Conservation (phyloP, 2,797 vertebrate genomes). For the Moxostoma hubbsi region DNA sequence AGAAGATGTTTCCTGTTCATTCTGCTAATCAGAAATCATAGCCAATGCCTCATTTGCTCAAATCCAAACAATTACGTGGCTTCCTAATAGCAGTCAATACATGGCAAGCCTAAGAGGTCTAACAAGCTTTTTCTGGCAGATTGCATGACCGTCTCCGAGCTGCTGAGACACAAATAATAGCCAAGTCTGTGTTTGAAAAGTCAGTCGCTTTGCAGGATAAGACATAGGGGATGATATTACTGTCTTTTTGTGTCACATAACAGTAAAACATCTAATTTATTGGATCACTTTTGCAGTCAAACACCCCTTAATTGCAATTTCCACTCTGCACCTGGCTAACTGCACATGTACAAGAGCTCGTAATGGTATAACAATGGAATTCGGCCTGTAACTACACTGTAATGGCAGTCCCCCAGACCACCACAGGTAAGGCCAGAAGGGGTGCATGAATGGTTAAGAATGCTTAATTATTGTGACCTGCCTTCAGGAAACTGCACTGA, state of each 20-base stretch:
- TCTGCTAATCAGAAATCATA: conserved; percentile 43
- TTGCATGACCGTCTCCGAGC: conserved; percentile 8
- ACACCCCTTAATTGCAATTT: neutral
- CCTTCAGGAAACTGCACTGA: conserved; percentile 52
- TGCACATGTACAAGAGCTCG: neutral
- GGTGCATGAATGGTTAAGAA: conserved; percentile 57
- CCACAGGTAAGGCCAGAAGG: conserved; percentile 48
- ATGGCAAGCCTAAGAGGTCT: conserved; percentile 40
- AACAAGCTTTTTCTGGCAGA: conserved; percentile 45
- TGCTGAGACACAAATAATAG: conserved; percentile 35
- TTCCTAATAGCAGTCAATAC: conserved; percentile 39
- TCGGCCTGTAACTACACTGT: neutral
- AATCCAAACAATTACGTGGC: conserved; percentile 44
- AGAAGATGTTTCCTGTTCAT: conserved; percentile 39
- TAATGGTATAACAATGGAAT: neutral
- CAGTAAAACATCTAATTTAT: conserved; percentile 4
- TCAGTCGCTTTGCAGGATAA: neutral
- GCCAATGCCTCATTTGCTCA: conserved; percentile 36
- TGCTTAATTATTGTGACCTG: conserved; percentile 54
- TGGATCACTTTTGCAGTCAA: neutral
- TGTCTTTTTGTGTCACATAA: neutral
- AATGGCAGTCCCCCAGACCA: conserved; percentile 1
- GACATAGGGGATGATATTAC: neutral
- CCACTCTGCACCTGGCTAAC: neutral
- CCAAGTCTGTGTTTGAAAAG: conserved; percentile 6